These are phyloP conservation scores for Limosa lapponica DNA, from an alignment of 2,797 vertebrate genomes.

Conservation along the genomic window DNA sequence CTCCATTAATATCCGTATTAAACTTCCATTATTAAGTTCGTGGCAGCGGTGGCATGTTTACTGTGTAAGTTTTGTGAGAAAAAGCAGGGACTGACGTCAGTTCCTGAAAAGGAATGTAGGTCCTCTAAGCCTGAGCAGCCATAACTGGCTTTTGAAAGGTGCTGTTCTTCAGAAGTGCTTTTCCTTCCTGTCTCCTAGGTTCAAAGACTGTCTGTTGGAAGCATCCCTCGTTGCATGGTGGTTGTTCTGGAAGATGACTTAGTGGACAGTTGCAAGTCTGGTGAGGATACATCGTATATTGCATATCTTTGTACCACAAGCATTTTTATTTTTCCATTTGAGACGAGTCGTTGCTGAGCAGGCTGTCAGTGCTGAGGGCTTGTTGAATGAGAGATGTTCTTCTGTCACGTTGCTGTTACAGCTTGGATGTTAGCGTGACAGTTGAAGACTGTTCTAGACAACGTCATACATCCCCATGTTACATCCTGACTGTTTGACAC, in stretches of 20 bases:
- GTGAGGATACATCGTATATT: slow-evolving; percentile 67
- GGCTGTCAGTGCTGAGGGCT: background rate
- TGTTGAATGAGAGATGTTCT: background rate
- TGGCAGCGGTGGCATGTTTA: background rate
- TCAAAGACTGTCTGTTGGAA: slow-evolving; percentile 92
- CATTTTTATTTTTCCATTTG: background rate
- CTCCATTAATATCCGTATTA: background rate
- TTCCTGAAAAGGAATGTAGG: background rate
- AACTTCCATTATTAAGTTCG: background rate
- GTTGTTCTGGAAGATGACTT: slow-evolving; percentile 94
- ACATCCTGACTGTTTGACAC: background rate
- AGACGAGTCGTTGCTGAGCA: background rate
- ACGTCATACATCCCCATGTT: background rate
- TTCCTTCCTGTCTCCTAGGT: slow-evolving; percentile 78
- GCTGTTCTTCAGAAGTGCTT: background rate
- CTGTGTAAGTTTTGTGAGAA: background rate
- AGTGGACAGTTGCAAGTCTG: slow-evolving; percentile 95
- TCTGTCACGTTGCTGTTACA: background rate
- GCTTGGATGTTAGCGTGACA: background rate
- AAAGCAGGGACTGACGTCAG: background rate
- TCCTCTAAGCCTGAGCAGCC: background rate
- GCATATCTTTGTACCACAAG: background rate
- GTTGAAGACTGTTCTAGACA: background rate
- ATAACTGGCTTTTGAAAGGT: background rate
- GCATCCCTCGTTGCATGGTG: slow-evolving; percentile 93